phyloP scores from a whole-genome alignment of 2,888 invertebrate species.

The Tetragonisca angustula region DNA sequence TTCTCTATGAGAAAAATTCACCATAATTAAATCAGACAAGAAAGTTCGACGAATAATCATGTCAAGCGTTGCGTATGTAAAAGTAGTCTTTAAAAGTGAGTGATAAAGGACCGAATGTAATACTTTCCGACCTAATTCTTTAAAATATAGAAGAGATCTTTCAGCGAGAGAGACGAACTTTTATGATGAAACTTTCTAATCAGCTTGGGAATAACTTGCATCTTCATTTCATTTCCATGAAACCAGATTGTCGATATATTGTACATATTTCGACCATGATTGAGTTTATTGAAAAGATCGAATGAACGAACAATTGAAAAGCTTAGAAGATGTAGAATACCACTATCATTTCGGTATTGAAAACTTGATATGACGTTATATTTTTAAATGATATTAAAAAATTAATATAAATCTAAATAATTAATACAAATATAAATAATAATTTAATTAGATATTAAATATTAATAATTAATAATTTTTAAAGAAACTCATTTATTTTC shows the following conservation, averaged over 20 bases:
- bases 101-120: constrained; percentile 20
- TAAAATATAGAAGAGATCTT: constrained; percentile 50
- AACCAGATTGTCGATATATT: constrained; percentile 8
- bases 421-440: too few relatives aligned
- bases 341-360: neutral
- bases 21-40: too few relatives aligned
- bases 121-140: constrained; percentile 45
- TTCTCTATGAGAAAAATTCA: too few relatives aligned
- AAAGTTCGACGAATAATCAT: too few relatives aligned
- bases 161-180: constrained; percentile 57
- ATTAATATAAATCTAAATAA: neutral
- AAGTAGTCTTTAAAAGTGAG: neutral
- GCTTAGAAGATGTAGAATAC: neutral
- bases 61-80: too few relatives aligned
- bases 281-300: constrained; percentile 3
- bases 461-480: neutral
- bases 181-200: constrained; percentile 70
- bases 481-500: neutral
- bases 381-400: neutral
- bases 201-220: constrained; percentile 8
- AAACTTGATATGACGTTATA: neutral
- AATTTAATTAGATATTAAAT: too few relatives aligned
- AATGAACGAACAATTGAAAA: neutral
- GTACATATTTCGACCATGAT: constrained; percentile 10
- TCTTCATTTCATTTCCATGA: constrained; percentile 16